Base-by-base conservation (phyloP, 2,113 vertebrate genomes). In the Trochalopteron elliotii region DNA sequence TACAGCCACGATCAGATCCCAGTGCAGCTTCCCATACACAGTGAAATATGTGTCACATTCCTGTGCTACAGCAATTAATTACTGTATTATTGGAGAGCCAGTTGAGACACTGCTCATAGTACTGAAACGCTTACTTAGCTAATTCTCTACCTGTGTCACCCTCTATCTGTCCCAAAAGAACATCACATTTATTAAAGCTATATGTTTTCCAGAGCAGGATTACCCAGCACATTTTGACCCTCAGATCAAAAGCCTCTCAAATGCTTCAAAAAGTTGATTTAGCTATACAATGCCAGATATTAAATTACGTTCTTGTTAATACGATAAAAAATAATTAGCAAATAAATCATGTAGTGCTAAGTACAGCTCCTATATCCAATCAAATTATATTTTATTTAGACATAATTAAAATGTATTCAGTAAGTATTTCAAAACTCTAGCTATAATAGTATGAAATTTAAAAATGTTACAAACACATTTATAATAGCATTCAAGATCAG, bases 21-120 rank as follows among this genome's bases (percentile, higher is more conserved):
- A 60, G 74, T 5, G 18, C 67, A 91, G 35, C 30, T 70, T 81
- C n/a, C 45, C 50, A 59, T 17, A 6, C 1, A 3, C 42, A 42
- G 11, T 39, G 65, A 75, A 33, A 63, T 45, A 68, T 0, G 0
- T 30, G 28, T 39, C 35, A 68, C 11, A 1, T 2, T 64, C 21
- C 4, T 50, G 30, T 24, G 21, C 35, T 60, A 23, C 3, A 8
- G 19, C 33, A 89, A 57, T 91, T 87, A 65, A 75, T 53, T 49
- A 59, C 30, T 4, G 2, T 5, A 4, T 27, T 85, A 56, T 67
- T 5, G 35, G 25, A 47, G 2, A 83, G 12, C 3, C 13, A 30
- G 30, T 5, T 55, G n/a, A 89, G 27, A 53, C 53, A 44, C 11
- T 47, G 13, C 19, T 72, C 9, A 3, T 9, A 7, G 40, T 15